These are phyloP conservation scores for Archocentrus centrarchus DNA, from an alignment of 2,113 vertebrate genomes.

Conservation along the genomic window DNA sequence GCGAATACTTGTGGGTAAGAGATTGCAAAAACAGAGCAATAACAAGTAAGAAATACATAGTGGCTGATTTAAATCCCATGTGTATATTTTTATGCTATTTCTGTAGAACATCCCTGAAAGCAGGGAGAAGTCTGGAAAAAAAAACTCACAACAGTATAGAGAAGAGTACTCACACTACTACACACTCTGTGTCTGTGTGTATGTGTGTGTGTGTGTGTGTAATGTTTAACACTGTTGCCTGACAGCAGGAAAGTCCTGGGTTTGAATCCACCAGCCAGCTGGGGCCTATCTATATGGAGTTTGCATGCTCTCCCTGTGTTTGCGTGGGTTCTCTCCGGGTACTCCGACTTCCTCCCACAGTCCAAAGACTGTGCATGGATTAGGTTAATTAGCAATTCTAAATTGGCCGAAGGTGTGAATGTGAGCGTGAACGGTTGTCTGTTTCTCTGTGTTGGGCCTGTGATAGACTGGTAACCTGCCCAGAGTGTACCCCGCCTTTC, in stretches of 20 bases:
- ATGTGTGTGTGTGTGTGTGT: not conserved
- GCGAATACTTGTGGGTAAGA: conserved; percentile 13
- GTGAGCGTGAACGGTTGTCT: not conserved
- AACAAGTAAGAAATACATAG: conserved; percentile 30
- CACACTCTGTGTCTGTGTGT: too few relatives aligned
- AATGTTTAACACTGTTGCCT: not conserved
- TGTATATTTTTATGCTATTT: conserved; percentile 8
- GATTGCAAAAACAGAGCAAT: conserved; percentile 21
- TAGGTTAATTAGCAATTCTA: conserved; percentile 9
- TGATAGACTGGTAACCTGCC: not conserved
- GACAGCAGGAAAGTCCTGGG: not conserved
- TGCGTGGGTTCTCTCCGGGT: not conserved
- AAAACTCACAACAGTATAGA: not conserved
- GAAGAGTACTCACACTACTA: too few relatives aligned
- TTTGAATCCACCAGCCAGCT: not conserved
- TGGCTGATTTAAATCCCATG: conserved; percentile 27
- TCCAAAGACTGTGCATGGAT: not conserved
- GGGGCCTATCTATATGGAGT: not conserved
- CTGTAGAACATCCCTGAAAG: not conserved
- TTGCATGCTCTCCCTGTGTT: not conserved
- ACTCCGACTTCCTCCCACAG: conserved; percentile 9
- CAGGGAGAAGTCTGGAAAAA: not conserved
- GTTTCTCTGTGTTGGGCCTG: conserved; percentile 2
- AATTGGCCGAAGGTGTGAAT: conserved; percentile 10
- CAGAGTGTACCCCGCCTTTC: not conserved